A percentile compares a stretch with the other conserved stretches of the same genome.
Conservation (phyloP, 2,113 vertebrate genomes). For the Eleginops maclovinus region DNA sequence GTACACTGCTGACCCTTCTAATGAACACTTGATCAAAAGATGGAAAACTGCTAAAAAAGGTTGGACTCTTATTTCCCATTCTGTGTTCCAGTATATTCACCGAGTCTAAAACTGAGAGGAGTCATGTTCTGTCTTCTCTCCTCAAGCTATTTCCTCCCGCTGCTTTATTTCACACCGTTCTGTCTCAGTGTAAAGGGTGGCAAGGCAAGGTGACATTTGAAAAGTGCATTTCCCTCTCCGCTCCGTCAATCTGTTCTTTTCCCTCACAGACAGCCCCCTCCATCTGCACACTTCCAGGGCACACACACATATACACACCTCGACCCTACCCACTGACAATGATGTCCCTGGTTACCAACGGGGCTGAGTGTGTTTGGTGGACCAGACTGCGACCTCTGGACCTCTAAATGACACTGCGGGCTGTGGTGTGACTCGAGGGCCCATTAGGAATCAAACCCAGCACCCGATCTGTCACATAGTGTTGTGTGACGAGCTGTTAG, state of each 20-base stretch:
- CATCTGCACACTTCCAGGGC: slow-evolving; percentile 40
- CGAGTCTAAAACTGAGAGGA: slow-evolving; percentile 33
- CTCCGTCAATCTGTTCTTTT: slow-evolving; percentile 71
- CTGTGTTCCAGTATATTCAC: slow-evolving; percentile 1
- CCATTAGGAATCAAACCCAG: slow-evolving; percentile 64
- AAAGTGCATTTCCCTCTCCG: slow-evolving; percentile 76
- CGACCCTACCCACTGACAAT: slow-evolving; percentile 54
- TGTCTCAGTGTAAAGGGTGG: slow-evolving; percentile 60
- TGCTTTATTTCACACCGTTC: slow-evolving; percentile 55
- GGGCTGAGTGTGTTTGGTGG: slow-evolving; percentile 35
- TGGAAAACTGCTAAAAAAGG: not conserved
- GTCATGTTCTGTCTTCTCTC: slow-evolving; percentile 16
- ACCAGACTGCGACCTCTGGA: slow-evolving; percentile 46
- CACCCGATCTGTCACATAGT: slow-evolving; percentile 62
- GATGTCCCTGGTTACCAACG: slow-evolving; percentile 49
- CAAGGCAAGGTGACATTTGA: slow-evolving; percentile 81
- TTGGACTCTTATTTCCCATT: not conserved
- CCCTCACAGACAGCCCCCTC: slow-evolving; percentile 50
- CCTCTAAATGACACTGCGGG: slow-evolving; percentile 42
- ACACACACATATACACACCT: no score
- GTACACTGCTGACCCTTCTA: no score
- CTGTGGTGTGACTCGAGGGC: slow-evolving; percentile 56
- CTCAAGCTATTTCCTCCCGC: slow-evolving; percentile 29
- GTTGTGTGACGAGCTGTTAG: slow-evolving; percentile 52
- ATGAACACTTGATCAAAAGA: not conserved